A percentile compares a stretch with the other conserved stretches of the same genome.
Evolutionary conservation across 1,140 invertebrate genomes (phyloP).

Genomic region (Aphelinus certus): DNA sequence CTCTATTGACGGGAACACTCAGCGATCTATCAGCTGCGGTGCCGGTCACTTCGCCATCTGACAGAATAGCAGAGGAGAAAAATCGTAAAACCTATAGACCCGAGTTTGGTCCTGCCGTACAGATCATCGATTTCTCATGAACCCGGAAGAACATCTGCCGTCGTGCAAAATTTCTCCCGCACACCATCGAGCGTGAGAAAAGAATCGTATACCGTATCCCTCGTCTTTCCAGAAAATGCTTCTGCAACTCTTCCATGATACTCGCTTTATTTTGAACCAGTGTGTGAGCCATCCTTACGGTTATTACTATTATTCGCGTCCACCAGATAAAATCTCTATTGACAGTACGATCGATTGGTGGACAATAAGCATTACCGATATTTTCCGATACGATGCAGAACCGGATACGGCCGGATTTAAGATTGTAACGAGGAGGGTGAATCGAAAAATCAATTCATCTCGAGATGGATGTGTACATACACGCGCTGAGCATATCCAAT

Average conservation of each 20-base stretch:
- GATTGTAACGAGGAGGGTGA: too few species aligned
- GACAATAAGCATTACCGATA: too few species aligned
- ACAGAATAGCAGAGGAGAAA: conserved; percentile 14
- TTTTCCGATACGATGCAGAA: too few species aligned
- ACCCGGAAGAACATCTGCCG: conserved; percentile 35
- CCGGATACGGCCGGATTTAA: too few species aligned
- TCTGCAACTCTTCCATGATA: too few species aligned
- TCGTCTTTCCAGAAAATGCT: too few species aligned
- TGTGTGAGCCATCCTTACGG: too few species aligned
- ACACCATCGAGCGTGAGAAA: conserved; percentile 4
- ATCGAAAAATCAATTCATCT: too few species aligned
- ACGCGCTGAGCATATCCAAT: background rate
- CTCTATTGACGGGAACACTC: conserved; percentile 40
- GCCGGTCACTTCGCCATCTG: background rate
- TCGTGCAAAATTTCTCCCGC: background rate
- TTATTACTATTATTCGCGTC: too few species aligned
- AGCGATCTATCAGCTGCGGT: conserved; percentile 41
- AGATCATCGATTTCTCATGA: conserved; percentile 15
- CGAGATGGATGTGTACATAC: background rate
- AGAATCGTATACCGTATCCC: background rate
- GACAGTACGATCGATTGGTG: too few species aligned
- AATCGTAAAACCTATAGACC: conserved; percentile 15
- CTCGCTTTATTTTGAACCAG: too few species aligned
- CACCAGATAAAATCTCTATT: too few species aligned
- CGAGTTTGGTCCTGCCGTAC: background rate